Conservation (phyloP, 2,797 vertebrate genomes). For the Centropyge bicolor region DNA sequence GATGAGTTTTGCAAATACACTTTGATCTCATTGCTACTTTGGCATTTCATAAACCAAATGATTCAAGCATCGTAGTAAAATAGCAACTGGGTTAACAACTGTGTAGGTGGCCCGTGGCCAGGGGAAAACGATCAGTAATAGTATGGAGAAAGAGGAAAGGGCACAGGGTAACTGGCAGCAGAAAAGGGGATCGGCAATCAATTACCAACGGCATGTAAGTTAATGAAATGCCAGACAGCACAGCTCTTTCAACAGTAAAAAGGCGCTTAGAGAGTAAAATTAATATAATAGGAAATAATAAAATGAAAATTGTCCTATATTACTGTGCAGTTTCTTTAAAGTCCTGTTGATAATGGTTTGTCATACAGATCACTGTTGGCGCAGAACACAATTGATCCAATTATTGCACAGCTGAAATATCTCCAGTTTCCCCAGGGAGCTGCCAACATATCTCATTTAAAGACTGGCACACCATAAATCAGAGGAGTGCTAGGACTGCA, state of each 20-base stretch:
- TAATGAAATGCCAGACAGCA: not conserved
- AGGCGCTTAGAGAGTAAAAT: not conserved
- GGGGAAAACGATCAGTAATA: slow-evolving; percentile 20
- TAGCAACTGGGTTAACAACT: slow-evolving; percentile 1
- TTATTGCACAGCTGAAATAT: slow-evolving; percentile 43
- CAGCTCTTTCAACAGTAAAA: not conserved
- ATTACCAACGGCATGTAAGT: slow-evolving; percentile 32
- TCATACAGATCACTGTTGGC: slow-evolving; percentile 19
- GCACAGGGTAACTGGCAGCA: not conserved
- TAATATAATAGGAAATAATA: not conserved
- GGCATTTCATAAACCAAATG: slow-evolving; percentile 24
- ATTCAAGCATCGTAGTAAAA: slow-evolving; percentile 1
- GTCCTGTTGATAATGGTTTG: slow-evolving; percentile 11
- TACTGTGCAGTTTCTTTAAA: not conserved
- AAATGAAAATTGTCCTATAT: not conserved
- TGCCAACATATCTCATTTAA: slow-evolving; percentile 44
- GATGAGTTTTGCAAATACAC: not conserved
- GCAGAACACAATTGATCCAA: slow-evolving; percentile 44
- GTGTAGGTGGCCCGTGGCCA: not conserved
- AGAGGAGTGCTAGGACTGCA: slow-evolving; percentile 14
- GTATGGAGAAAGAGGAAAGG: slow-evolving; percentile 4
- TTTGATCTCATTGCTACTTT: slow-evolving; percentile 26
- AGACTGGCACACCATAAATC: slow-evolving; percentile 44
- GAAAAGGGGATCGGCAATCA: slow-evolving; percentile 20
- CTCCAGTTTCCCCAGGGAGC: slow-evolving; percentile 24